These are phyloP conservation scores for Tachina grossa DNA, from an alignment of 2,888 invertebrate genomes.

Conservation along the genomic window DNA sequence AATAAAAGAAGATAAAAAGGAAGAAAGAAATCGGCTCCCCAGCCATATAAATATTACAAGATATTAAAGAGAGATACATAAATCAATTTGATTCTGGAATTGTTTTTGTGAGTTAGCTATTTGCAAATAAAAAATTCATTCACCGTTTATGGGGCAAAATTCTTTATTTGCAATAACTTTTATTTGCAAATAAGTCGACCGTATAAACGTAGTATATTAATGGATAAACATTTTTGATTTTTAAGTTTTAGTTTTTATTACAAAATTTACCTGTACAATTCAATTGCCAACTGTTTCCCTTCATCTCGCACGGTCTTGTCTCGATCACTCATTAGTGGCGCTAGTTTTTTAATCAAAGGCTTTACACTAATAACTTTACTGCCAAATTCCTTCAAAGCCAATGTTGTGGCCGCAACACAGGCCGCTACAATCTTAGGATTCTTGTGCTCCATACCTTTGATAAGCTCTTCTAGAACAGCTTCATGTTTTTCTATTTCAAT, in stretches of 20 bases:
- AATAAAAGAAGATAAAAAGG: no score
- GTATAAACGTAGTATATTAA: no score
- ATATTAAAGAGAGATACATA: no score
- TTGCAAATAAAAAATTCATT: no score
- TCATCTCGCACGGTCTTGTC: conserved; percentile 97
- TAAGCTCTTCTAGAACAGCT: conserved; percentile 92
- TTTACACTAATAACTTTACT: conserved; percentile 95
- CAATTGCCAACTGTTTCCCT: conserved; percentile 94
- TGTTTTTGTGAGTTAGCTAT: no score
- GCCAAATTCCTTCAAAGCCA: conserved; percentile 94
- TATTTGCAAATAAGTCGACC: no score
- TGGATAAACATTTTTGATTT: neutral
- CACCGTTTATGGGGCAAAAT: no score
- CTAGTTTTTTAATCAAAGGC: conserved; percentile 93
- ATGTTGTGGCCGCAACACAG: conserved; percentile 89
- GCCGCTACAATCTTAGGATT: conserved; percentile 97
- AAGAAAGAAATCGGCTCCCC: no score
- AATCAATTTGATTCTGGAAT: no score
- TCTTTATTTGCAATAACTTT: no score
- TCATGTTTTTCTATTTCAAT: conserved; percentile 98
- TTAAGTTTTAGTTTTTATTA: neutral
- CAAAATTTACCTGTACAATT: conserved; percentile 89
- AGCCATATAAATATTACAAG: no score
- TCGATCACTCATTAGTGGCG: conserved; percentile 92
- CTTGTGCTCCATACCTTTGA: conserved; percentile 97